phyloP scores from a whole-genome alignment of 1,140 invertebrate genomes.

The Oncopodura yosiiana region DNA sequence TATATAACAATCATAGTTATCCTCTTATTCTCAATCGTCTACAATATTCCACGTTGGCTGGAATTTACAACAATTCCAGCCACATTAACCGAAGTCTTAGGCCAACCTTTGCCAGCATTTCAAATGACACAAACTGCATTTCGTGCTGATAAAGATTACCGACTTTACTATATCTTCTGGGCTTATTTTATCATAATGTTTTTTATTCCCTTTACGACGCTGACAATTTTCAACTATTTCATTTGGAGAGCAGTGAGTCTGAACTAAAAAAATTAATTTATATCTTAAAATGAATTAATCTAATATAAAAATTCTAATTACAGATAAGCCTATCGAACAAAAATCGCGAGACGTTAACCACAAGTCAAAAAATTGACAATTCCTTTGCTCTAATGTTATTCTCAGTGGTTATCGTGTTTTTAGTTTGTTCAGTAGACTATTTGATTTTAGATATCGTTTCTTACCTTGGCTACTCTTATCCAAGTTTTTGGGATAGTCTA shows the following conservation, averaged over 20 bases:
- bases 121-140: background rate
- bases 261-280: background rate
- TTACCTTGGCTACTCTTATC: constrained; percentile 45
- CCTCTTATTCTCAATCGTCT: constrained; percentile 14
- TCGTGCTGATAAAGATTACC: constrained; percentile 10
- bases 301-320: too few relatives aligned
- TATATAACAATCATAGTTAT: too few relatives aligned
- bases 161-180: constrained; percentile 19
- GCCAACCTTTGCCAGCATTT: background rate
- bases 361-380: constrained; percentile 10
- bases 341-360: background rate
- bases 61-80: constrained; percentile 6
- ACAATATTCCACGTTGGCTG: constrained; percentile 20
- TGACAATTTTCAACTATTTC: constrained; percentile 10
- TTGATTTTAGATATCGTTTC: constrained; percentile 18
- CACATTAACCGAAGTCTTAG: background rate
- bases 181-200: constrained; percentile 23
- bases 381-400: constrained; percentile 18
- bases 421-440: constrained; percentile 22
- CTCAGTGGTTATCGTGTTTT: constrained; percentile 17
- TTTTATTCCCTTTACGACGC: constrained; percentile 12
- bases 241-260: constrained; percentile 14
- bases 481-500: constrained; percentile 45
- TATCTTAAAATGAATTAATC: too few relatives aligned
- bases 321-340: background rate